phyloP scores from a whole-genome alignment of 2,797 vertebrate species.

The Mionectes olivaceus region DNA sequence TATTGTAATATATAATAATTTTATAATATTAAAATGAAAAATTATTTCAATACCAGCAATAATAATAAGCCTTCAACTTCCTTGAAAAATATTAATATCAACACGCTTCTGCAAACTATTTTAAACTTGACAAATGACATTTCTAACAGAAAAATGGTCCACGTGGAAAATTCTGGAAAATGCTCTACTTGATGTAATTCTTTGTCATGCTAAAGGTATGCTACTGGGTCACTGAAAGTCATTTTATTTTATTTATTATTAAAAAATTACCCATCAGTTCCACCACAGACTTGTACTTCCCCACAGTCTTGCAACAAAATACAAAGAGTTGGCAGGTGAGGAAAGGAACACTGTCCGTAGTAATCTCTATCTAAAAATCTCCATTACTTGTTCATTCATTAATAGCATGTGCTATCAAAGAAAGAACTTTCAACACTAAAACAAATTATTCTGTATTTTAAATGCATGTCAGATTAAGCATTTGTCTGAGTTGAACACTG shows the following conservation, averaged over 20 bases:
- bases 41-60: not conserved
- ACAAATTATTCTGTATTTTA: not conserved
- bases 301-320: not conserved
- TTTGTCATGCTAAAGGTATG: not conserved
- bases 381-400: not conserved
- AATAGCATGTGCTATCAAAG: not conserved
- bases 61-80: not conserved
- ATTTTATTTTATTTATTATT: not conserved
- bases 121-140: not conserved
- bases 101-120: not conserved
- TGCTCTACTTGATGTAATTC: not conserved
- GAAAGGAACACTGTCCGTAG: not conserved
- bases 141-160: not conserved
- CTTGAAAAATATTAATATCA: not conserved
- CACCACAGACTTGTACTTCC: not conserved
- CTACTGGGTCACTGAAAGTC: not conserved
- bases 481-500: not conserved
- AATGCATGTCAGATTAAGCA: not conserved
- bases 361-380: not conserved
- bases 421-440: not conserved
- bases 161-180: not conserved
- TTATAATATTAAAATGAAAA: not conserved
- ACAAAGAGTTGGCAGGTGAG: not conserved
- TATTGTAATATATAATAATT: too few species aligned
- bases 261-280: not conserved